Evolutionary conservation across 92 coral and sea anemone species (phyloP).

Genomic region (Virgularia gustaviana): DNA sequence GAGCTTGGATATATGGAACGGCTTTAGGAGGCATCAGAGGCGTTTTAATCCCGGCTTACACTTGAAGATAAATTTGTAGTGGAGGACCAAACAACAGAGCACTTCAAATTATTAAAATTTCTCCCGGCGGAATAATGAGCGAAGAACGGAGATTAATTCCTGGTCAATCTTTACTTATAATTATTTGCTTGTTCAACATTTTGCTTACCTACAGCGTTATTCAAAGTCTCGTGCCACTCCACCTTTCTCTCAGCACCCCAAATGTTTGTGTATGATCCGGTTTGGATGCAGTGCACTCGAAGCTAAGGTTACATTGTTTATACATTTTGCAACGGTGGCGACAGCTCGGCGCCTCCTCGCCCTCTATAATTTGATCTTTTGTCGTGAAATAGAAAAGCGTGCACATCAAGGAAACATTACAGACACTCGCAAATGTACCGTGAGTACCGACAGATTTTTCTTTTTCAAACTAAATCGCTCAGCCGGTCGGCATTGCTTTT

Average conservation of each 20-base stretch:
- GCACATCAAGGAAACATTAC: slow-evolving; percentile 13
- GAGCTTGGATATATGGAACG: not conserved
- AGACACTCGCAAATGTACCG: slow-evolving; percentile 4
- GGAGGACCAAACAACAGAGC: slow-evolving; percentile 19
- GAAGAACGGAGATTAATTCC: no score
- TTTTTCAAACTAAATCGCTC: not conserved
- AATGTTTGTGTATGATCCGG: slow-evolving; percentile 41
- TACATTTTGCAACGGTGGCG: slow-evolving; percentile 41
- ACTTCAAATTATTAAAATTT: slow-evolving; percentile 32
- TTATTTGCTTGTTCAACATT: slow-evolving; percentile 31
- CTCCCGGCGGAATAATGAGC: slow-evolving; percentile 9
- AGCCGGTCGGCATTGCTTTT: not conserved
- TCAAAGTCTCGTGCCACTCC: slow-evolving; percentile 44
- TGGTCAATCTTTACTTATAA: no score
- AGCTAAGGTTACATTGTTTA: slow-evolving; percentile 38
- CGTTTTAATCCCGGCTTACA: slow-evolving; percentile 26
- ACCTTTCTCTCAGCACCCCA: slow-evolving; percentile 45
- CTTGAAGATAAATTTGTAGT: slow-evolving; percentile 31
- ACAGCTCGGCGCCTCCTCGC: slow-evolving; percentile 47
- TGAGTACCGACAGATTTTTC: not conserved
- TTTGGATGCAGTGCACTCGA: slow-evolving; percentile 20
- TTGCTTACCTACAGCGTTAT: slow-evolving; percentile 45
- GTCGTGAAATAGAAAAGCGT: slow-evolving; percentile 31
- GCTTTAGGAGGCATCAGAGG: slow-evolving; percentile 8
- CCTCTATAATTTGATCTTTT: slow-evolving; percentile 45